Evolutionary conservation across 1,140 invertebrate species (phyloP), one percentile per base, ranked within the genome.

Genomic region (Zaprionus taronus): DNA sequence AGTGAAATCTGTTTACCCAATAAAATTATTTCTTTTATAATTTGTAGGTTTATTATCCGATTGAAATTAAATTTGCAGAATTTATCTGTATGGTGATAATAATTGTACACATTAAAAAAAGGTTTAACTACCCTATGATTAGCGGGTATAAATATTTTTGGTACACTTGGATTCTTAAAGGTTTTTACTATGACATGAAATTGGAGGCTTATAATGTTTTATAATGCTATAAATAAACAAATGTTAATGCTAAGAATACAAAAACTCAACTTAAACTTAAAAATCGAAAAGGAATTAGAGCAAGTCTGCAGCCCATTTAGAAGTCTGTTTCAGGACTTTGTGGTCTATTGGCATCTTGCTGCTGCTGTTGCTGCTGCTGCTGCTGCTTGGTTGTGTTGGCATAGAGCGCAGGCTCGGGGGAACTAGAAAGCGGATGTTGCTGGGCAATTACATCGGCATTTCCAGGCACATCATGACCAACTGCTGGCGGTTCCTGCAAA

Each of bases 281-380:
- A 24, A 63, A 69, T 31, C n/a, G 28, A 77, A 77, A 70, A 57
- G 28, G 20, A 34, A 53, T 51, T 78, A 74, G 26, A 69, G 79
- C 67, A 76, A 72, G 44, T 28, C 51, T n/a, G 15, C 15, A 1
- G 11, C 26, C 74, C 51, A 7, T n/a, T 17, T 47, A 92, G 58
- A 92, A 92, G 72, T 92, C 91, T 9, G 92, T 93, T 78, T 93
- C 92, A 7, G 91, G 92, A 63, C 92, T 93, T 61, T 91, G 83
- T 14, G 91, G 91, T 57, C 91, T 66, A 7, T 63, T 38, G 4
- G 58, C 74, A 28, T 87, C 79, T 26, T 28, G 72, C 31, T 72
- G 60, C 56, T 61, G 11, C 7, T 28, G 36, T 53, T 61, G 11
- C 7, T 28, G 36, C 7, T n/a, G n/a, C 65, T n/a, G 34, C 56